A percentile compares a stretch with the other conserved stretches of the same genome.
phyloP scores from a whole-genome alignment of 2,888 invertebrate genomes.

The Hypsopygia costalis region DNA sequence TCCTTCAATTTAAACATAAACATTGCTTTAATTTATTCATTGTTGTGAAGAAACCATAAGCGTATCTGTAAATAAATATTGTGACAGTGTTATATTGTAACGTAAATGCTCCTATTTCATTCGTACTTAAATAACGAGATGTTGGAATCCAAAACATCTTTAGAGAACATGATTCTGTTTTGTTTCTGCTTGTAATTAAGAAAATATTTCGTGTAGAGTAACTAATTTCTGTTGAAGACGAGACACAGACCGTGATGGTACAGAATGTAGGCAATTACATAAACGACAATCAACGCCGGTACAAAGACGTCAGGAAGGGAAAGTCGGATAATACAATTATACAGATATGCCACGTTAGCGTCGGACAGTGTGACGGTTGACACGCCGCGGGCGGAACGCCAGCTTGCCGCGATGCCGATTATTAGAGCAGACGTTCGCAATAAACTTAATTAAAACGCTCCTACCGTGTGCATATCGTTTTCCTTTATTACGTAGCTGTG shows the following conservation, averaged over 20 bases:
- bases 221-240: constrained; percentile 51
- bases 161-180: constrained; percentile 36
- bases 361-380: constrained; percentile 31
- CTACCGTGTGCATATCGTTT: not conserved
- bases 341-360: constrained; percentile 57
- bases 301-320: constrained; percentile 62
- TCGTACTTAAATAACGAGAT: constrained; percentile 23
- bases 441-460: not conserved
- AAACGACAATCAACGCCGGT: constrained; percentile 66
- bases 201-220: constrained; percentile 53
- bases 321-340: constrained; percentile 69
- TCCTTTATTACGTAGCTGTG: not conserved
- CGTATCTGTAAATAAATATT: constrained; percentile 19
- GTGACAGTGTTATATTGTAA: constrained; percentile 13
- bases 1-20: too few relatives aligned
- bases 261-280: constrained; percentile 68
- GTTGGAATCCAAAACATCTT: constrained; percentile 26
- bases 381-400: constrained; percentile 31
- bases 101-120: constrained; percentile 15
- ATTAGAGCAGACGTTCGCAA: constrained; percentile 5
- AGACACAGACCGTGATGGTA: constrained; percentile 41
- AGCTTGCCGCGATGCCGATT: constrained; percentile 10
- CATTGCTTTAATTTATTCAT: not conserved
- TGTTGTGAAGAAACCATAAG: constrained; percentile 15
- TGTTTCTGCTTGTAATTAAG: constrained; percentile 51